Base-by-base conservation (phyloP, 2,888 invertebrate genomes). In the Sarcophaga rosellei region DNA sequence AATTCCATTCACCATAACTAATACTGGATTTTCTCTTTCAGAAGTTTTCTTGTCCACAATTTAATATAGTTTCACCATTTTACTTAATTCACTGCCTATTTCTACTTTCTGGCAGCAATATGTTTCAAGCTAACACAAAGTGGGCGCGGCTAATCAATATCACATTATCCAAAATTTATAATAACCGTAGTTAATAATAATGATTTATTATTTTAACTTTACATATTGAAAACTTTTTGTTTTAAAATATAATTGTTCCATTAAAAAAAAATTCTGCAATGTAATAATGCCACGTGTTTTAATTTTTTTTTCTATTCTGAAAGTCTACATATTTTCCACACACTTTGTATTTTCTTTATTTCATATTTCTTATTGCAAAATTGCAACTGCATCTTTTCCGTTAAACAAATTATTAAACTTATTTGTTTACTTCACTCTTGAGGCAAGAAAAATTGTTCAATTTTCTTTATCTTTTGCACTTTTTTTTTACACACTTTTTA, bases 261-360 rank as follows among this genome's bases (percentile, higher is more conserved):
- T 15, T 15, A 53, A 15, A 5, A 53, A 12, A 53, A 53, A 53
- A 3, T 53, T 53, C 15, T 5, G 15, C 15, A 53, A 53, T 15
- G 10, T 15, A 15, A 12, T 53, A 53, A 53, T 69, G 86, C 86
- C 88, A 87, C 87, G 88, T 88, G 87, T 82, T 81, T 73, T 76
- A 15, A 62, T 59, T 35, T 12, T 44, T 35, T 62, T 21, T 70
- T 21, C 17, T 47, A 15, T 59, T 73, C 15, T 68, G 57, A 12
- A 74, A 35, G 35, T 35, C 35, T 35, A 63, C 57, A 61, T 77
- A 53, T 74, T 76, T 61, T 66, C 35, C 66, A 72, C 15, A 45
- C 82, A 85, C 76, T 84, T 81, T 75, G 35, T 63, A 84, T 59
- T 72, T 68, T 70, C 53, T 75, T 77, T 35, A 35, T 35, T 15